Evolutionary conservation across 2,888 invertebrate species (phyloP).

Genomic region (Drosophila prolongata): DNA sequence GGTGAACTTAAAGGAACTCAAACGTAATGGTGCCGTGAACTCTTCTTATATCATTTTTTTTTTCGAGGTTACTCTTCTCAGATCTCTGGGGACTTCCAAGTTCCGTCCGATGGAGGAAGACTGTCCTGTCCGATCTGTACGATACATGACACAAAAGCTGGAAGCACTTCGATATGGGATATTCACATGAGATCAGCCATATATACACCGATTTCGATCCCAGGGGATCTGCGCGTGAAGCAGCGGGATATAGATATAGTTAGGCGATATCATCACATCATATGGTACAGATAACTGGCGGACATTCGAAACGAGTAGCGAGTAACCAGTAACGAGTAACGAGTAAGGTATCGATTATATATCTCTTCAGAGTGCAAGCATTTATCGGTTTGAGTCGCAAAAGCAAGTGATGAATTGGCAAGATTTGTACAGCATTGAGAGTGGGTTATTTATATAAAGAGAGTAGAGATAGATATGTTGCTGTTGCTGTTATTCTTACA

Average conservation of each 20-base stretch:
- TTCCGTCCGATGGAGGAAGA: conserved; percentile 27
- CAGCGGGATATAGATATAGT: conserved; percentile 15
- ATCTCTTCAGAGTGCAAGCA: conserved; percentile 35
- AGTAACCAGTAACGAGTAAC: conserved; percentile 28
- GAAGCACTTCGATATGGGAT: conserved; percentile 26
- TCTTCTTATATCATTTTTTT: neutral
- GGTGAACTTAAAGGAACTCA: conserved; percentile 24
- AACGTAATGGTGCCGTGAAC: conserved; percentile 26
- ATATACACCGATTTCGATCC: conserved; percentile 36
- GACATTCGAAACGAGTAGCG: conserved; percentile 40
- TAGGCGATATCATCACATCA: conserved; percentile 18
- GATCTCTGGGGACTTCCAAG: conserved; percentile 13
- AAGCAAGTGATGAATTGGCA: conserved; percentile 39
- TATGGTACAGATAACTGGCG: conserved; percentile 35
- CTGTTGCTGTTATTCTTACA: conserved; percentile 41
- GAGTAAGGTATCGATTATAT: conserved; percentile 17
- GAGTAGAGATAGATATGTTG: conserved; percentile 31
- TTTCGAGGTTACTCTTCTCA: conserved; percentile 14
- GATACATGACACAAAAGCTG: conserved; percentile 27
- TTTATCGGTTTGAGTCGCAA: conserved; percentile 25
- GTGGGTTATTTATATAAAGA: conserved; percentile 20
- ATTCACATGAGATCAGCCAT: conserved; percentile 33
- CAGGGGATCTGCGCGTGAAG: conserved; percentile 24
- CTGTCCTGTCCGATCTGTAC: conserved; percentile 32
- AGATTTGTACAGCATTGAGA: conserved; percentile 37